These are phyloP conservation scores for Scelioninae gen. 2 DNA, from an alignment of 2,888 invertebrate genomes.

Conservation along the genomic window DNA sequence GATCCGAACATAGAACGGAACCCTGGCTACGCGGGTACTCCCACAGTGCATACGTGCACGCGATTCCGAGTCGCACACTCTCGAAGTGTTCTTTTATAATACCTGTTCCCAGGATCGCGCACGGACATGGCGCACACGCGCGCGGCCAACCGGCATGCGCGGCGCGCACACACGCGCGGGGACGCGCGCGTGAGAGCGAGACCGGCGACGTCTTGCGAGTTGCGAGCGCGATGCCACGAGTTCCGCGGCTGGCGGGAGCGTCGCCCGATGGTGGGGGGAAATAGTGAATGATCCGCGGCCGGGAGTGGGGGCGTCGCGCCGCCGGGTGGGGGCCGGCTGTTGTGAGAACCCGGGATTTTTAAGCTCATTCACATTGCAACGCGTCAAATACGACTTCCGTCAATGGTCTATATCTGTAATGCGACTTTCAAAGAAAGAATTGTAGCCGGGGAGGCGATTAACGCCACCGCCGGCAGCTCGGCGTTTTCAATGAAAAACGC, in stretches of 20 bases:
- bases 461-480: slow-evolving; percentile 8
- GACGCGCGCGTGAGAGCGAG: slow-evolving; percentile 35
- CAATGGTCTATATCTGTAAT: slow-evolving; percentile 48
- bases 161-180: not conserved
- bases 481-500: not conserved
- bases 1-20: slow-evolving; percentile 53
- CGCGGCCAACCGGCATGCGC: slow-evolving; percentile 30
- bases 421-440: slow-evolving; percentile 43
- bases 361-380: slow-evolving; percentile 52
- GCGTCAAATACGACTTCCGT: slow-evolving; percentile 50
- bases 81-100: slow-evolving; percentile 43
- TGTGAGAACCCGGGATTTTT: slow-evolving; percentile 51
- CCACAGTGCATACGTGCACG: slow-evolving; percentile 36
- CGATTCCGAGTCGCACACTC: slow-evolving; percentile 21
- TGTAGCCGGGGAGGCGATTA: slow-evolving; percentile 32
- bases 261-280: slow-evolving; percentile 66
- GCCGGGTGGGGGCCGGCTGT: slow-evolving; percentile 34
- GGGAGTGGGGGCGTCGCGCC: slow-evolving; percentile 47
- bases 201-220: slow-evolving; percentile 42
- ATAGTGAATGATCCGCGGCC: slow-evolving; percentile 43
- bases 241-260: slow-evolving; percentile 23
- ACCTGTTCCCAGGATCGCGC: slow-evolving; percentile 53
- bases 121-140: slow-evolving; percentile 9
- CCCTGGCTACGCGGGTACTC: slow-evolving; percentile 29
- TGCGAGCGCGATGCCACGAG: slow-evolving; percentile 44